phyloP scores from a whole-genome alignment of 2,113 vertebrate genomes.

The Pomatostomus ruficeps region DNA sequence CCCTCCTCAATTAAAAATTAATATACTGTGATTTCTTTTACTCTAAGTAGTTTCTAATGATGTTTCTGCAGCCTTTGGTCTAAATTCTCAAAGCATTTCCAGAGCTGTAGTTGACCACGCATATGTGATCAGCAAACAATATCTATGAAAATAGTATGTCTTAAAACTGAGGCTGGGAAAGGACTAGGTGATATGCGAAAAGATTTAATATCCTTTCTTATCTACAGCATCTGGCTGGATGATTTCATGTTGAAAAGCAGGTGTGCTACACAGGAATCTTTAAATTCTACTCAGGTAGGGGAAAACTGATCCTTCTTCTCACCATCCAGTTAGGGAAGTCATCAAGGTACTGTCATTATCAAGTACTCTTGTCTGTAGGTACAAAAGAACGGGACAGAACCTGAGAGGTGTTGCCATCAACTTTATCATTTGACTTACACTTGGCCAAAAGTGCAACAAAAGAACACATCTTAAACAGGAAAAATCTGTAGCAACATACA shows the following conservation, averaged over 20 bases:
- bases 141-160: background rate
- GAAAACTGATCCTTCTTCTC: background rate
- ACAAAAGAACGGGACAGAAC: accelerated
- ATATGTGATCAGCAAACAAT: background rate
- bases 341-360: background rate
- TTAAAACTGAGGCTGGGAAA: background rate
- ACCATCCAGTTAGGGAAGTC: background rate
- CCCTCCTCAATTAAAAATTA: background rate
- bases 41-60: background rate
- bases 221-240: background rate
- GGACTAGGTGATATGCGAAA: background rate
- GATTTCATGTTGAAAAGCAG: background rate
- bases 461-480: background rate
- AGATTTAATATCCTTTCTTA: background rate
- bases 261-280: background rate
- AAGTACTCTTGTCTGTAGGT: background rate
- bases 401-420: background rate
- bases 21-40: background rate
- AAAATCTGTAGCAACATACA: background rate
- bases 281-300: background rate
- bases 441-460: background rate
- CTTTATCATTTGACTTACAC: background rate
- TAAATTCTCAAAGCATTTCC: background rate
- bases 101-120: background rate
- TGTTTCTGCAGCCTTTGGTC: background rate